These are phyloP conservation scores for Alloplasta piceator DNA, from an alignment of 2,888 invertebrate genomes.

Conservation along the genomic window DNA sequence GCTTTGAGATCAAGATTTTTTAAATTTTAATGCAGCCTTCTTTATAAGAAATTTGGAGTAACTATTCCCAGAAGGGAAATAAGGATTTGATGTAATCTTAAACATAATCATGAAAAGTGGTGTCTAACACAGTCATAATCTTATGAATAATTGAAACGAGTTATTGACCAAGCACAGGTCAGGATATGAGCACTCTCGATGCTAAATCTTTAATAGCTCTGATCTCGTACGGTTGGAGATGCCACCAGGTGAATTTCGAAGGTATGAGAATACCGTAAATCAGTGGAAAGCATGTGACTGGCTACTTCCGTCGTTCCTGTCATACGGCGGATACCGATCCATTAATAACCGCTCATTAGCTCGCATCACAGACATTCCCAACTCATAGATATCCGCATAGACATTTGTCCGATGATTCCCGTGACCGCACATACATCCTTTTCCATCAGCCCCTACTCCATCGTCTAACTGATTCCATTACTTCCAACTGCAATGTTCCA, in stretches of 20 bases:
- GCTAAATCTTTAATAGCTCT: slow-evolving; percentile 70
- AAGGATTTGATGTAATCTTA: no score
- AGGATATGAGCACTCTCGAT: slow-evolving; percentile 22
- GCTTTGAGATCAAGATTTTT: no score
- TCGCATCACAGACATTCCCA: slow-evolving; percentile 69
- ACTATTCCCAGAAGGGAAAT: no score
- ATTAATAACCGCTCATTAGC: slow-evolving; percentile 79
- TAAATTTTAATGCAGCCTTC: no score
- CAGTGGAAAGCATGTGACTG: slow-evolving; percentile 69
- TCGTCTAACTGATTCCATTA: background rate
- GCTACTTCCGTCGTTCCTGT: slow-evolving; percentile 68
- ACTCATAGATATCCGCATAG: slow-evolving; percentile 21
- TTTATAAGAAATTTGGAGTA: no score
- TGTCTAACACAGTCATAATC: no score
- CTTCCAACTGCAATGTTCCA: no score
- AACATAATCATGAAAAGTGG: no score
- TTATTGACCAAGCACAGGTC: background rate
- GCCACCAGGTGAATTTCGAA: slow-evolving; percentile 37
- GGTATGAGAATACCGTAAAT: slow-evolving; percentile 55
- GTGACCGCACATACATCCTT: slow-evolving; percentile 7
- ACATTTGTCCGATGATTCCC: slow-evolving; percentile 52
- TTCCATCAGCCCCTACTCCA: background rate
- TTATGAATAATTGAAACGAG: background rate
- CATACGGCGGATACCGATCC: slow-evolving; percentile 62
- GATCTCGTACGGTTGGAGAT: slow-evolving; percentile 10